A percentile compares a stretch with the other conserved stretches of the same genome.
Conservation (phyloP, 2,888 invertebrate genomes). For the Mythimna albipuncta region DNA sequence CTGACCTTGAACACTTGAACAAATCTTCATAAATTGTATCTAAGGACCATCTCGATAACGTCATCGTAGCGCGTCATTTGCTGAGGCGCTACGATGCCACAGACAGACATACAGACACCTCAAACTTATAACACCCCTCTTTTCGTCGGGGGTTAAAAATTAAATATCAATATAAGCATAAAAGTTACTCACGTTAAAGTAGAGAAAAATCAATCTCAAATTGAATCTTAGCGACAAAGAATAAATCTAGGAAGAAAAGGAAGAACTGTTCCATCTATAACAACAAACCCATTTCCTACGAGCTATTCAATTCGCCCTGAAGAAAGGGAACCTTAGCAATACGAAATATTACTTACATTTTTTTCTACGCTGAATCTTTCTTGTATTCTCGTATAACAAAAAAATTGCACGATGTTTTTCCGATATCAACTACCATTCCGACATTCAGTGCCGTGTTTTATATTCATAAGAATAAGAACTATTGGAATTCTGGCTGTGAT, state of each 20-base stretch:
- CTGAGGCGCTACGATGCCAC: no score
- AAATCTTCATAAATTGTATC: no score
- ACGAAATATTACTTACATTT: conserved; percentile 57
- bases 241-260: conserved; percentile 24
- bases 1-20: no score
- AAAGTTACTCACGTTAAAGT: background rate
- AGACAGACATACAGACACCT: no score
- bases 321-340: conserved; percentile 47
- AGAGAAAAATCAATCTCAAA: conserved; percentile 12
- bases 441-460: conserved; percentile 48
- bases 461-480: conserved; percentile 49
- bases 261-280: conserved; percentile 23
- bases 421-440: conserved; percentile 51
- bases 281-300: conserved; percentile 44
- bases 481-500: conserved; percentile 28
- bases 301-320: conserved; percentile 48
- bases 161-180: background rate
- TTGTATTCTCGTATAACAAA: conserved; percentile 45
- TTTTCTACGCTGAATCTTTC: conserved; percentile 38
- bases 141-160: background rate
- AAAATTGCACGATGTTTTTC: conserved; percentile 52
- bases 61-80: no score
- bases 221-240: conserved; percentile 21
- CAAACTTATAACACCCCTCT: no score
- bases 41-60: no score